phyloP scores from a whole-genome alignment of 1,140 invertebrate genomes.

The Drosophila mauritiana region DNA sequence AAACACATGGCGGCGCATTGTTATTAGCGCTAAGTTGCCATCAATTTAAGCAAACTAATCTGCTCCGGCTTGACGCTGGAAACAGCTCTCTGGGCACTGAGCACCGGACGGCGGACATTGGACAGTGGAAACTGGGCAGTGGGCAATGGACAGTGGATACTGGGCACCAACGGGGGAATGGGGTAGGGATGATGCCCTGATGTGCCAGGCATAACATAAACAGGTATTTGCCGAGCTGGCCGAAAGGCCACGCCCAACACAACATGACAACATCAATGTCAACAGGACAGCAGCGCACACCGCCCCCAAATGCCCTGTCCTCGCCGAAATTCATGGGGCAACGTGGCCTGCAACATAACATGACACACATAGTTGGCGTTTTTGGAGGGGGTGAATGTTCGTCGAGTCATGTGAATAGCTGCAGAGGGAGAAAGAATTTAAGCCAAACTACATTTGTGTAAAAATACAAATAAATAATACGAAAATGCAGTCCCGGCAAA shows the following conservation, averaged over 20 bases:
- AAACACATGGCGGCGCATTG: constrained; percentile 41
- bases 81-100: constrained; percentile 8
- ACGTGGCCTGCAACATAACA: constrained; percentile 36
- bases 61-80: constrained; percentile 33
- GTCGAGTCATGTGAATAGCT: constrained; percentile 54
- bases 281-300: constrained; percentile 49
- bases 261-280: constrained; percentile 71
- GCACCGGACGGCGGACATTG: constrained; percentile 2
- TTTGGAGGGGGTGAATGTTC: constrained; percentile 9
- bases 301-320: constrained; percentile 40
- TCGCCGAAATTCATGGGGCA: constrained; percentile 28
- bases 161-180: neutral
- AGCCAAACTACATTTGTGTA: neutral
- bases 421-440: neutral
- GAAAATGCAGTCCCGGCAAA: neutral
- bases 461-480: too few relatives aligned
- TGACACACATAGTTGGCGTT: constrained; percentile 36
- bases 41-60: constrained; percentile 83
- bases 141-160: constrained; percentile 5
- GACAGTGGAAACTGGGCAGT: constrained; percentile 4
- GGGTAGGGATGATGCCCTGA: constrained; percentile 14
- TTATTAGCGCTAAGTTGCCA: constrained; percentile 80
- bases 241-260: constrained; percentile 56
- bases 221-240: constrained; percentile 72
- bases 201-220: constrained; percentile 70